Evolutionary conservation across 2,113 vertebrate genomes (phyloP).

Genomic region (Circaetus cinerascens): DNA sequence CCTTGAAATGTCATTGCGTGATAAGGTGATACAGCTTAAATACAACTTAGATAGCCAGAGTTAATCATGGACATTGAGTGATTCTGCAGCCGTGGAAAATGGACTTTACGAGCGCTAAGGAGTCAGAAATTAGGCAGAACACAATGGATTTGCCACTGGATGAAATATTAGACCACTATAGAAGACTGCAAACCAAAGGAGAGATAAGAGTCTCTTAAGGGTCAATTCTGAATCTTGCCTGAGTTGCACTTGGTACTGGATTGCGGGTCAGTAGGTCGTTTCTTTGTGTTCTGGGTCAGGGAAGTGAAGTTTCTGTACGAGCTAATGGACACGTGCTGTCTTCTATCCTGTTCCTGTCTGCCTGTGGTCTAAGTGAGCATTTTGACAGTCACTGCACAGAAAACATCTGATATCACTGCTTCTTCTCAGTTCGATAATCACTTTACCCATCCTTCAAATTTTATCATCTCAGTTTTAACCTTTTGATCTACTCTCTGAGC

Average conservation of each 20-base stretch:
- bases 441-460: background rate
- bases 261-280: background rate
- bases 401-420: background rate
- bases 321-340: background rate
- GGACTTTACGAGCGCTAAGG: background rate
- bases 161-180: background rate
- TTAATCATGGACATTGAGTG: background rate
- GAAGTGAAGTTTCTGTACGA: background rate
- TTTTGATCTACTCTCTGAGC: background rate
- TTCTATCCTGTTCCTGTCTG: background rate
- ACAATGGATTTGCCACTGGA: background rate
- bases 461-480: background rate
- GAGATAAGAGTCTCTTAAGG: background rate
- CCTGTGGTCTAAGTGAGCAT: background rate
- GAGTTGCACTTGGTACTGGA: background rate
- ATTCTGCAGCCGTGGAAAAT: background rate
- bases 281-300: background rate
- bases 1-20: background rate
- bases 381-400: background rate
- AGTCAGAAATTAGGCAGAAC: background rate
- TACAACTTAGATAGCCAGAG: background rate
- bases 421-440: background rate
- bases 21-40: background rate
- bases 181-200: background rate
- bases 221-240: background rate